These are phyloP conservation scores for Drosophila melanogaster DNA, from an alignment of 1,140 invertebrate genomes.

Conservation along the genomic window Release_6_plus_ISO1_MT NT_033779.5:4525501-4526000, in stretches of 20 bases:
- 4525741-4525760: slow-evolving; percentile 90
- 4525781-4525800: slow-evolving; percentile 92
- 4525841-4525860: slow-evolving; percentile 90
- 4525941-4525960: slow-evolving; percentile 63
- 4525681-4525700: slow-evolving; percentile 93
- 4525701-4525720: slow-evolving; percentile 91
- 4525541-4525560: background rate
- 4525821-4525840: slow-evolving; percentile 91
- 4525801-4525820: slow-evolving; percentile 93
- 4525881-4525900: slow-evolving; percentile 93
- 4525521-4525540: no score
- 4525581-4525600: slow-evolving; percentile 56
- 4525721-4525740: slow-evolving; percentile 93
- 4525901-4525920: slow-evolving; percentile 85
- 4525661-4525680: slow-evolving; percentile 93
- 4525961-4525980: slow-evolving; percentile 50
- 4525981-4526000: slow-evolving; percentile 46
- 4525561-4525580: slow-evolving; percentile 5
- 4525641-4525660: slow-evolving; percentile 89
- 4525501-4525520: background rate
- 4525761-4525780: slow-evolving; percentile 92
- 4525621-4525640: slow-evolving; percentile 92
- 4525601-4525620: slow-evolving; percentile 88
- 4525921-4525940: slow-evolving; percentile 74
- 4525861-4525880: slow-evolving; percentile 92